Evolutionary conservation across 1,140 invertebrate genomes (phyloP), one percentile per base, ranked within the genome.

Genomic region (Heliconius eleuchia): DNA sequence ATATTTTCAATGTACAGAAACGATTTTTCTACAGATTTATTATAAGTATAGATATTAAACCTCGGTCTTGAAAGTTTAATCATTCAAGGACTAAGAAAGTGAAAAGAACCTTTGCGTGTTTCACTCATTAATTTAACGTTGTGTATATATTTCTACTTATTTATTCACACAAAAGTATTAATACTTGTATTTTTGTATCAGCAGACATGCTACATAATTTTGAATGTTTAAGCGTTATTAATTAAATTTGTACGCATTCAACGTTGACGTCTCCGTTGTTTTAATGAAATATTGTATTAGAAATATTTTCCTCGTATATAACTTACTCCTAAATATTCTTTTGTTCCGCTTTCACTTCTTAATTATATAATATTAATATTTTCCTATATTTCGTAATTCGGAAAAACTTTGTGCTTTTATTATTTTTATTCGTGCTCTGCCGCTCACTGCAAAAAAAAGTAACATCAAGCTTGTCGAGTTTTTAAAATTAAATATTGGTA

Each of bases 171-270:
- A 57, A 23, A 19, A 57, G 1, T 66, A 30, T 16, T 46, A 37
- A 37, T 5, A 66, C 27, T 66, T 66, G 9, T 23, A 66, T 66
- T 66, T 66, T 66, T 30, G 23, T 66, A 66, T 66, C 27, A 66
- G 7, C 55, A 23, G 60, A 27, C 60, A 30, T 66, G 60, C 60
- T 66, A 6, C 27, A 30, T 66, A 30, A 66, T 66, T 66, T 9
- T 57, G 4, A 30, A 8, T 66, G 13, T 23, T 66, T 30, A 66
- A 66, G 27, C 60, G 27, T 66, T 66, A 66, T 30, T 66, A 30
- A 66, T 66, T 66, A 60, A 60, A 27, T 66, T 66, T 66, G 60
- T 30, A 66, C 60, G 60, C 27, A 3, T 66, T 66, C 27, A 66
- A 27, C 60, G 23, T 66, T 66, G 60, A 66, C 60, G 60, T 27